Evolutionary conservation across 2,113 vertebrate genomes (phyloP), one percentile per base, ranked within the genome.

Genomic region (Ovis canadensis): DNA sequence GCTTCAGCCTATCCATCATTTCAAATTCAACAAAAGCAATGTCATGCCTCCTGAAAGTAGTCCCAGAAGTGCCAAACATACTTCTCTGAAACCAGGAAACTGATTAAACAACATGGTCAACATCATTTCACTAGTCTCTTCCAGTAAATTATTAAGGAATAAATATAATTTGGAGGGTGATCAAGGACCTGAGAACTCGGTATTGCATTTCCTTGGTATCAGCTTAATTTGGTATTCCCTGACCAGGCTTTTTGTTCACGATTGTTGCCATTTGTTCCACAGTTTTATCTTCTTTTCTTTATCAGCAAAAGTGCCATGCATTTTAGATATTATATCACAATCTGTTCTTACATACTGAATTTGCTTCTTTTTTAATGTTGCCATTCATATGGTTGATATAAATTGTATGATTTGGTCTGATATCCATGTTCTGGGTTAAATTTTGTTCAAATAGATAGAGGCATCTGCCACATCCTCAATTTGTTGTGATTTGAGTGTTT

Each of bases 91-190:
- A 36, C 99, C 99, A 36, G 99, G 99, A 95, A 99, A 99, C 99
- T 99, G 99, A 98, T 99, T 99, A 98, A 99, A 99, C 92, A 99
- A 98, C 99, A 99, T 99, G 96, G 99, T 99, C 52, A 99, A 98
- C 99, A 99, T 99, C 99, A 99, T 99, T 99, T 99, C 99, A 17
- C 99, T 99, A 91, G 99, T 99, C 98, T 99, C 99, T 97, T 99
- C 99, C 1, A 99, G 99, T 55, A 99, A 99, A 97, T 99, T 99
- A 97, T 99, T 99, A 94, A 99, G 99, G 99, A 99, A 99, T 96
- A 99, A 99, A 99, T 99, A 97, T 99, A 99, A 98, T 99, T 99
- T 3, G 99, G 99, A 52, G 99, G 99, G 71, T 99, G 99, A 98
- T 99, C 99, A 57, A 99, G 99, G 88, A 99, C 99, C 99, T 99